These are phyloP conservation scores for Tapirus indicus DNA, from an alignment of 2,797 vertebrate genomes.

Conservation along the genomic window DNA sequence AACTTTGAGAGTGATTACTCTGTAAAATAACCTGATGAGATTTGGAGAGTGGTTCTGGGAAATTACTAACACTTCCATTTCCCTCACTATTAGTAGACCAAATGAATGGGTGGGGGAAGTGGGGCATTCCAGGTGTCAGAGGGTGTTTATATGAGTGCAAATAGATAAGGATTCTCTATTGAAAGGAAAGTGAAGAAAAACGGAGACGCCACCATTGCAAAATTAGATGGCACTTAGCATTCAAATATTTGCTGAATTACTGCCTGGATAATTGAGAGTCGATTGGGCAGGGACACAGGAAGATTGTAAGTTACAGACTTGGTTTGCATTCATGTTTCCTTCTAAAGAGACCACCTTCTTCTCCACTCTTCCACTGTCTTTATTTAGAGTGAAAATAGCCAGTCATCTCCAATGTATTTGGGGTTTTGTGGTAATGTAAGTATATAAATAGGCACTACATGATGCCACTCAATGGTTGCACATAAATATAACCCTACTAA, in stretches of 20 bases:
- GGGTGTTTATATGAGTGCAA: slow-evolving; percentile 14
- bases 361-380: slow-evolving; percentile 47
- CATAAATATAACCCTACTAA: slow-evolving; percentile 39
- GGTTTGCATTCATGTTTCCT: slow-evolving; percentile 28
- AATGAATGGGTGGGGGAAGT: background rate
- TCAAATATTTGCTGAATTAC: slow-evolving; percentile 42
- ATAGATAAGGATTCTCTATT: background rate
- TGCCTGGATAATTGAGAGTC: slow-evolving; percentile 38
- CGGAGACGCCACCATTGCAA: background rate
- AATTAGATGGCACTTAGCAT: background rate
- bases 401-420: slow-evolving; percentile 25
- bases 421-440: slow-evolving; percentile 53
- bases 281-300: background rate
- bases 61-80: background rate
- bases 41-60: slow-evolving; percentile 10
- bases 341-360: slow-evolving; percentile 13
- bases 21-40: background rate
- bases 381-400: slow-evolving; percentile 53
- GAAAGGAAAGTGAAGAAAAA: slow-evolving; percentile 25
- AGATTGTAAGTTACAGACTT: slow-evolving; percentile 11
- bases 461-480: slow-evolving; percentile 42
- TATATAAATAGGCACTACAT: slow-evolving; percentile 10
- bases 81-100: background rate
- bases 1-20: background rate
- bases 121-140: background rate